Conservation (phyloP, 2,797 vertebrate species). For the Fundulus diaphanus region DNA sequence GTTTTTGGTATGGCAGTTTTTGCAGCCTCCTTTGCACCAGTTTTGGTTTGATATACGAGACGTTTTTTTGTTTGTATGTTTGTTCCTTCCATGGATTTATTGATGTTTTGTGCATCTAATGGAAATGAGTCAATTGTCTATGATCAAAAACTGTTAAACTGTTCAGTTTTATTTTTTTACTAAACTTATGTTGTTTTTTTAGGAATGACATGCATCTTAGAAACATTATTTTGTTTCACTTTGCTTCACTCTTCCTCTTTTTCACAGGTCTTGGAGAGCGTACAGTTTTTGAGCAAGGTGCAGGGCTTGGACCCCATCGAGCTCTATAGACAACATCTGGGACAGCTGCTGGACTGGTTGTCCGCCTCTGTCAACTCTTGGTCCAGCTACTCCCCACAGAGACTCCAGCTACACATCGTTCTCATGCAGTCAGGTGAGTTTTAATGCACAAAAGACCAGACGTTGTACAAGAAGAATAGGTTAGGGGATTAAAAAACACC, state of each 20-base stretch:
- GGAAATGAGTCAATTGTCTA: conserved; percentile 24
- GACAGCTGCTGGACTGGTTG: conserved; percentile 86
- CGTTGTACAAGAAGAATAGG: too few relatives aligned
- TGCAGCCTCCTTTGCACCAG: conserved; percentile 58
- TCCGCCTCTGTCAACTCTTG: conserved; percentile 80
- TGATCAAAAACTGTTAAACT: conserved; percentile 28
- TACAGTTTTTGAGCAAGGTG: conserved; percentile 78
- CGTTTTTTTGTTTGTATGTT: conserved; percentile 48
- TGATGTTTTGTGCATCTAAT: conserved; percentile 23
- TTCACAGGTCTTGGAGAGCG: conserved; percentile 82
- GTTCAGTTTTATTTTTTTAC: not conserved
- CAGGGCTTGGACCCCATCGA: conserved; percentile 74
- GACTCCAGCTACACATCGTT: conserved; percentile 86
- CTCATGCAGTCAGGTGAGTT: conserved; percentile 86
- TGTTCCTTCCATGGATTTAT: conserved; percentile 62
- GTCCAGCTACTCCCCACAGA: conserved; percentile 84
- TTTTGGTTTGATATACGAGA: conserved; percentile 55
- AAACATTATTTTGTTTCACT: not conserved
- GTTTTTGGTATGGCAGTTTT: conserved; percentile 23
- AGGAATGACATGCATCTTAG: not conserved
- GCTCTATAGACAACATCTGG: conserved; percentile 86
- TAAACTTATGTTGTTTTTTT: conserved; percentile 4
- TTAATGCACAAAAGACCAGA: conserved; percentile 33
- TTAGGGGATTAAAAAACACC: too few relatives aligned
- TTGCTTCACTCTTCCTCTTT: not conserved